Evolutionary conservation across 2,797 vertebrate species (phyloP).

Genomic region (Galagoides demidoff): DNA sequence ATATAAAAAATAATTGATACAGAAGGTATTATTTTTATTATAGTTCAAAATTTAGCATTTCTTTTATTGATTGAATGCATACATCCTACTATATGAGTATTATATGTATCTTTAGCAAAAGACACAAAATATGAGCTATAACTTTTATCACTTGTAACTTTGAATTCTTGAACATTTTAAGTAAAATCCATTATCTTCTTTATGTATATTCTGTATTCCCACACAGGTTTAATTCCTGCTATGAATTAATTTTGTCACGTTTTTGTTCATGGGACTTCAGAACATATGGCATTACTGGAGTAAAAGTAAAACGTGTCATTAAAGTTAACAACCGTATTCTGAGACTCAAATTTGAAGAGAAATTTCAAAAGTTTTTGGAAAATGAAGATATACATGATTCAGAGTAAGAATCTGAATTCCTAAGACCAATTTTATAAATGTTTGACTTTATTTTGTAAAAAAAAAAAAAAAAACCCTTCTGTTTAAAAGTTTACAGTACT

Average conservation of each 20-base stretch:
- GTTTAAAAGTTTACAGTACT: slow-evolving; percentile 38
- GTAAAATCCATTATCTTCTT: slow-evolving; percentile 37
- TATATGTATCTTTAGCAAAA: slow-evolving; percentile 1
- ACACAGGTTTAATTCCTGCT: slow-evolving; percentile 91
- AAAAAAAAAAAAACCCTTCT: not conserved
- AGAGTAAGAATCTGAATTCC: slow-evolving; percentile 70
- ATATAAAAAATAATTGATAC: not conserved
- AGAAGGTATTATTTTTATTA: not conserved
- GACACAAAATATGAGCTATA: not conserved
- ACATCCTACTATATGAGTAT: not conserved
- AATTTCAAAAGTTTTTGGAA: slow-evolving; percentile 88
- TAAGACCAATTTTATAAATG: not conserved
- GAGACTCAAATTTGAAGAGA: slow-evolving; percentile 92
- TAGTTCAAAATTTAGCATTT: slow-evolving; percentile 42
- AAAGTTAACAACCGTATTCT: slow-evolving; percentile 91
- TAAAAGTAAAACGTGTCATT: slow-evolving; percentile 90
- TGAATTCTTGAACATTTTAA: slow-evolving; percentile 29
- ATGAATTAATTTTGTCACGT: slow-evolving; percentile 89
- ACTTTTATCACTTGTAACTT: not conserved
- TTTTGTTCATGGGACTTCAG: slow-evolving; percentile 91
- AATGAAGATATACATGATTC: slow-evolving; percentile 80
- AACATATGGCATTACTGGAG: slow-evolving; percentile 84
- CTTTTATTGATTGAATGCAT: not conserved
- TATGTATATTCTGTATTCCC: slow-evolving; percentile 31
- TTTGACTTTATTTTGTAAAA: slow-evolving; percentile 51